phyloP scores from a whole-genome alignment of 2,797 vertebrate genomes.

The Anabas testudineus region DNA sequence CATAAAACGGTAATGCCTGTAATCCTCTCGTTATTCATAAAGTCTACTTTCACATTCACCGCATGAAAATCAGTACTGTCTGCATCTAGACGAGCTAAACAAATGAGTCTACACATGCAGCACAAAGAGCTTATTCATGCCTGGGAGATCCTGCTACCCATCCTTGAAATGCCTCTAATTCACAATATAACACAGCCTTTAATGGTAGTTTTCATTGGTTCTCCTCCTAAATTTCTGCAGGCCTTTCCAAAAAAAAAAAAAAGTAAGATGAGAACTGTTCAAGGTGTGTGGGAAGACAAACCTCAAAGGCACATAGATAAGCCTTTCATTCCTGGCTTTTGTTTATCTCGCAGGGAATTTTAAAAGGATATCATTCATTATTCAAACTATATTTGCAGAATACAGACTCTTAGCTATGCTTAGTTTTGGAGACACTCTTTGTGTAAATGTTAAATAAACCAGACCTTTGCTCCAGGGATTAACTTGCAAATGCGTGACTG shows the following conservation, averaged over 20 bases:
- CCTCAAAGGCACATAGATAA: conserved; percentile 58
- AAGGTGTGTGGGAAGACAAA: conserved; percentile 70
- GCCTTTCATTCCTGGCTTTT: conserved; percentile 63
- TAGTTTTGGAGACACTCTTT: conserved; percentile 55
- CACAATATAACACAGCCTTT: conserved; percentile 62
- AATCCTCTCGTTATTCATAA: conserved; percentile 70
- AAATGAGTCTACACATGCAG: conserved; percentile 71
- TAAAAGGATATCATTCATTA: conserved; percentile 68
- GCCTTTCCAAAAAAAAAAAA: conserved; percentile 24
- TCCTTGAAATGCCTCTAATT: conserved; percentile 70
- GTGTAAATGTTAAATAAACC: conserved; percentile 67
- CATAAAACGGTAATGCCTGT: conserved; percentile 63
- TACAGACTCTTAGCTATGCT: conserved; percentile 47
- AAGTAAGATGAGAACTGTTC: conserved; percentile 52
- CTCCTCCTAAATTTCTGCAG: conserved; percentile 36
- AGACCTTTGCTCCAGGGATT: conserved; percentile 65
- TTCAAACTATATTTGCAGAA: conserved; percentile 63
- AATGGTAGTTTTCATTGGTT: conserved; percentile 60
- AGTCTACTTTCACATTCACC: conserved; percentile 62
- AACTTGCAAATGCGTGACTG: conserved; percentile 42
- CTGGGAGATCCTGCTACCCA: conserved; percentile 58
- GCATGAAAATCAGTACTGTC: conserved; percentile 65
- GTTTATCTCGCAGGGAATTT: conserved; percentile 64
- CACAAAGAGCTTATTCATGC: conserved; percentile 73
- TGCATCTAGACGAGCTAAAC: conserved; percentile 60